Evolutionary conservation across 92 coral and sea anemone species (phyloP).

Genomic region (Plumapathes pennacea): DNA sequence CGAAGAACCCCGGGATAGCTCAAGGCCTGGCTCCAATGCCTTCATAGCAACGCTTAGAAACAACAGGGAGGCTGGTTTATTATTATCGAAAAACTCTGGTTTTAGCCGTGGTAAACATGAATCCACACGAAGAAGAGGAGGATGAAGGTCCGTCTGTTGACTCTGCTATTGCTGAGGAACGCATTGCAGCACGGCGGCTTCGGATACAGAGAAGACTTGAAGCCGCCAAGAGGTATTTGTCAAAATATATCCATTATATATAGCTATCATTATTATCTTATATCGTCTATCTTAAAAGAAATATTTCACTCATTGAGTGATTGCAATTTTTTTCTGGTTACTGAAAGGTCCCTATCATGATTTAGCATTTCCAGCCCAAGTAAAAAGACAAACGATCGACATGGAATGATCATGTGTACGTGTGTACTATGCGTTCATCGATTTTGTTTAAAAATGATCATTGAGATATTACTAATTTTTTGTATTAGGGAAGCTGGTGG

Average conservation of each 20-base stretch:
- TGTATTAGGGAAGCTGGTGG: conserved; percentile 83
- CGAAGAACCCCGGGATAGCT: background rate
- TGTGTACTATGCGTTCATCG: background rate
- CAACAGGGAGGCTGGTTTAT: background rate
- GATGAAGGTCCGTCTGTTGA: conserved; percentile 98
- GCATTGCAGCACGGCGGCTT: conserved; percentile 94
- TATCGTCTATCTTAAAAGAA: too few relatives aligned
- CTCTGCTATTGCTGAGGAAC: conserved; percentile 87
- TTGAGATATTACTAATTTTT: background rate
- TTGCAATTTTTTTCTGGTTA: too few relatives aligned
- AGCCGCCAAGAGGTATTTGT: conserved; percentile 86
- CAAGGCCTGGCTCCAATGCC: conserved; percentile 11
- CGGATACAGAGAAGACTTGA: conserved; percentile 93
- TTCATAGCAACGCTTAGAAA: conserved; percentile 36
- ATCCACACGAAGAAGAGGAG: conserved; percentile 93
- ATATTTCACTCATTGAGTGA: too few relatives aligned
- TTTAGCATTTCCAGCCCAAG: background rate
- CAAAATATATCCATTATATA: too few relatives aligned
- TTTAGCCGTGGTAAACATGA: conserved; percentile 34
- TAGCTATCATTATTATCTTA: too few relatives aligned
- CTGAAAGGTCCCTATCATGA: too few relatives aligned
- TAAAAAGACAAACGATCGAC: background rate
- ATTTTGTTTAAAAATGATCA: background rate
- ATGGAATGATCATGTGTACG: background rate
- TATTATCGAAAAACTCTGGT: background rate